These are phyloP conservation scores for Enteromius unitaeniatus DNA, from an alignment of 2,797 vertebrate species.

Conservation along the genomic window DNA sequence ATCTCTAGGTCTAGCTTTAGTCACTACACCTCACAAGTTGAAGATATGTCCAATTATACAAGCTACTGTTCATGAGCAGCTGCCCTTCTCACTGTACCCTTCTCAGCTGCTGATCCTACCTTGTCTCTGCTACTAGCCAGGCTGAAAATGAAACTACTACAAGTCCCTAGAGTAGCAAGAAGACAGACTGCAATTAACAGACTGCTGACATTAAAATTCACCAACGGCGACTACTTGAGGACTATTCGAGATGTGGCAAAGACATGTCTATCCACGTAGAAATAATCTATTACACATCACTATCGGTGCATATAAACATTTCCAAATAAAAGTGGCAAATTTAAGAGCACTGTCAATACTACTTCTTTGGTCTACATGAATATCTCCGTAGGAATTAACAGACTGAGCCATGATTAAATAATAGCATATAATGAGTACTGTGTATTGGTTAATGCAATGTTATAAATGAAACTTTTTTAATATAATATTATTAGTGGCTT, in stretches of 20 bases:
- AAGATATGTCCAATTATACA: background rate
- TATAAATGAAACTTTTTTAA: background rate
- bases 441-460: background rate
- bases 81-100: slow-evolving; percentile 49
- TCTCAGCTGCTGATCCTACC: slow-evolving; percentile 51
- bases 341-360: background rate
- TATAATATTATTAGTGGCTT: background rate
- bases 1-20: background rate
- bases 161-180: background rate
- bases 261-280: background rate
- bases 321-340: background rate
- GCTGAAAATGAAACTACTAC: slow-evolving; percentile 32
- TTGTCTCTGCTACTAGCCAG: background rate
- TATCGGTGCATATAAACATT: background rate
- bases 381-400: background rate
- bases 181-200: slow-evolving; percentile 19
- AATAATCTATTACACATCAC: background rate
- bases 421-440: background rate
- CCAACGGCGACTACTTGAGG: background rate
- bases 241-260: background rate
- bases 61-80: background rate
- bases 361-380: background rate
- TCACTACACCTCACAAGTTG: background rate
- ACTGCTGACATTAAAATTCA: slow-evolving; percentile 21
- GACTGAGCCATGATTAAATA: background rate